These are phyloP conservation scores for Mionectes macconnelli DNA, from an alignment of 2,113 vertebrate genomes.

Conservation along the genomic window DNA sequence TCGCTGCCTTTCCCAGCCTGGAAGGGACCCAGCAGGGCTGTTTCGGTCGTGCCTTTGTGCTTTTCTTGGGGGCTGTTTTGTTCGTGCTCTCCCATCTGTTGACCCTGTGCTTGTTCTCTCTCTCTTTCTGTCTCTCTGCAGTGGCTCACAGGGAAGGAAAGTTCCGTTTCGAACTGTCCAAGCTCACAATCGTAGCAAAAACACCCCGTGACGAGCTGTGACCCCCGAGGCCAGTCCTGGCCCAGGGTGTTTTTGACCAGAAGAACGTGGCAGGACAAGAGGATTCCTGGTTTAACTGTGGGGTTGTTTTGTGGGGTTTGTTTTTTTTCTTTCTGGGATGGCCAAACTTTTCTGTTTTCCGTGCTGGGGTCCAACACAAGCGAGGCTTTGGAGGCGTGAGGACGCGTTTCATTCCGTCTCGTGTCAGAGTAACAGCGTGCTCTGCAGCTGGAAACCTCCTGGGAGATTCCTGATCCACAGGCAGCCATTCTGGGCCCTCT, in stretches of 20 bases:
- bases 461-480: background rate
- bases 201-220: slow-evolving; percentile 83
- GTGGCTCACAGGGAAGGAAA: slow-evolving; percentile 88
- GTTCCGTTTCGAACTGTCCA: slow-evolving; percentile 90
- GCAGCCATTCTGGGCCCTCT: background rate
- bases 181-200: slow-evolving; percentile 82
- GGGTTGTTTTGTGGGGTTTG: background rate
- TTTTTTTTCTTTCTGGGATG: background rate
- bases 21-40: background rate
- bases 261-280: background rate
- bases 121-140: slow-evolving; percentile 49
- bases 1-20: background rate
- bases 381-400: background rate
- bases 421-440: background rate
- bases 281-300: background rate
- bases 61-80: background rate
- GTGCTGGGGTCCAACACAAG: background rate
- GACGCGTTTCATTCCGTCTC: background rate
- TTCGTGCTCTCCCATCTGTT: background rate
- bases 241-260: background rate
- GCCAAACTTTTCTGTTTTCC: background rate
- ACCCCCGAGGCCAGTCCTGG: background rate
- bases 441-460: background rate
- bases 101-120: background rate
- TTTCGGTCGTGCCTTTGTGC: background rate